Evolutionary conservation across 2,113 vertebrate species (phyloP), one percentile per base, ranked within the genome.

Genomic region (Kryptolebias marmoratus): DNA sequence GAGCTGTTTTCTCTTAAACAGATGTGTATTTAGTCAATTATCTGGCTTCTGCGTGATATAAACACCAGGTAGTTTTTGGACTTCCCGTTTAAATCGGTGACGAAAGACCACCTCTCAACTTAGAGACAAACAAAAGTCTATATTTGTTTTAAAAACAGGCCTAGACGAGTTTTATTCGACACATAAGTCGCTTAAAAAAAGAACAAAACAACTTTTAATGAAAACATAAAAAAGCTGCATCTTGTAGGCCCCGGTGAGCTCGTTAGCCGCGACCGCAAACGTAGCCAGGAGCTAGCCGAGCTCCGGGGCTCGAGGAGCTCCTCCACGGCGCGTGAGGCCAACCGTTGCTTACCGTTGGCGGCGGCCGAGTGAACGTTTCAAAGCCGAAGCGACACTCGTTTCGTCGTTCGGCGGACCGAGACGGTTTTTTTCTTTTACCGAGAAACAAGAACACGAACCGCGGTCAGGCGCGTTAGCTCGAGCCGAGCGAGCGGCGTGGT

Each of bases 241-340:
- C 12, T 22, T 10, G 28, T 0, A n/a, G 82, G 84, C 79, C 81
- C 55, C 61, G 28, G 14, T 3, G 54, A 80, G 69, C 81, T 57
- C 13, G 57, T 72, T 91, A 87, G 81, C 81, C 73, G 1, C 1
- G 39, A 15, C 44, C 12, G 62, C 4, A 39, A 42, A 49, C 42
- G 63, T 63, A 69, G 63, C 66, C 72, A 15, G 50, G 11, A n/a
- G 49, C 30, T 14, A 62, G 32, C n/a, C 39, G 39, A 6, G 70
- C 28, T 32, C 48, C 42, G 5, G 39, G 56, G 52, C 36, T 62
- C 45, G 16, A 3, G 9, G 39, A 45, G 13, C 14, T 15, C 64
- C 64, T 60, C 9, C 15, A 15, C 47, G 15, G 15, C 14, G 2
- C 10, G 22, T 44, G 39, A 49, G 27, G 12, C 27, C 0, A 58